phyloP scores from a whole-genome alignment of 1,140 invertebrate species.

The Zaprionus lachaisei region DNA sequence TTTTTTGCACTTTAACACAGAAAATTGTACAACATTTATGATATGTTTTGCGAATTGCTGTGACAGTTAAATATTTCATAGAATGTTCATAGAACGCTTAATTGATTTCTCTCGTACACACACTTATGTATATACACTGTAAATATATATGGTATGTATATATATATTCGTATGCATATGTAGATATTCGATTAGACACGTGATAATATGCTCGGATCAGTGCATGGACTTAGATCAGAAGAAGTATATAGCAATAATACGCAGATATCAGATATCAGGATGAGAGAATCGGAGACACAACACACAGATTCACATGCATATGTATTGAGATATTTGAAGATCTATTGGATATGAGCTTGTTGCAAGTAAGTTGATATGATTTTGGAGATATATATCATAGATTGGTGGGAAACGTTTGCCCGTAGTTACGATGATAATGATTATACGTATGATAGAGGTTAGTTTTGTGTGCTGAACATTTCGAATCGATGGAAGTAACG shows the following conservation, averaged over 20 bases:
- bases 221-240: slow-evolving; percentile 40
- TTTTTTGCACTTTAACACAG: slow-evolving; percentile 59
- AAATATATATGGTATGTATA: slow-evolving; percentile 28
- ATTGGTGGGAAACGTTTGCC: slow-evolving; percentile 49
- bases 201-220: slow-evolving; percentile 26
- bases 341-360: slow-evolving; percentile 9
- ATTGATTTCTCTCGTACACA: slow-evolving; percentile 30
- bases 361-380: slow-evolving; percentile 16
- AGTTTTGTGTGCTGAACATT: background rate
- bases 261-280: slow-evolving; percentile 19
- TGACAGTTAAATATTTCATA: slow-evolving; percentile 74
- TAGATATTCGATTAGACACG: slow-evolving; percentile 13
- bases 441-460: slow-evolving; percentile 3
- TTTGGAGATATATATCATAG: slow-evolving; percentile 20
- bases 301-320: slow-evolving; percentile 37
- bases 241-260: slow-evolving; percentile 30
- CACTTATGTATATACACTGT: slow-evolving; percentile 40
- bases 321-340: slow-evolving; percentile 7
- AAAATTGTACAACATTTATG: slow-evolving; percentile 84
- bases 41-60: slow-evolving; percentile 85
- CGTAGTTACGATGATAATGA: slow-evolving; percentile 20
- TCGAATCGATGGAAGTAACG: background rate
- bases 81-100: slow-evolving; percentile 44
- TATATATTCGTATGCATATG: background rate
- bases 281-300: slow-evolving; percentile 34